phyloP scores from a whole-genome alignment of 2,888 invertebrate genomes.

The Netelia inedita region DNA sequence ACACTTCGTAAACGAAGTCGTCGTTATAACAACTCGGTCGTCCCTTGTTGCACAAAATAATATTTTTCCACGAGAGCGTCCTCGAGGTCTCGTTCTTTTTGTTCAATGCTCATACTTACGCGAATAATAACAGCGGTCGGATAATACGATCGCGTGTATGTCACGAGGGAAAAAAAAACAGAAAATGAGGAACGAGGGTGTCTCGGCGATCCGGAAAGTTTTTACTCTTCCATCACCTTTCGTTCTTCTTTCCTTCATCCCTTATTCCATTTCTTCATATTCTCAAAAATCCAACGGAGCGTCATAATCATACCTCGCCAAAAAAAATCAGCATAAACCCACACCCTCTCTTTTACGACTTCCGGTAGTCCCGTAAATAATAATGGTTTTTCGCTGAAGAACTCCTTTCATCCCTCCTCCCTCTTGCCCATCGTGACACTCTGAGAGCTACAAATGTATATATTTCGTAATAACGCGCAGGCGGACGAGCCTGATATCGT shows the following conservation, averaged over 20 bases:
- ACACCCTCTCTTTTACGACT: not conserved
- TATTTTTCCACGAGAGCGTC: not conserved
- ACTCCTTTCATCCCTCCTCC: conserved; percentile 26
- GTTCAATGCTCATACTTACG: not conserved
- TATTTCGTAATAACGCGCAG: conserved; percentile 28
- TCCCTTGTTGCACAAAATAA: not conserved
- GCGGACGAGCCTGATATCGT: conserved; percentile 39
- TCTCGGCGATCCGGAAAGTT: conserved; percentile 16
- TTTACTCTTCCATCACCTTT: conserved; percentile 16
- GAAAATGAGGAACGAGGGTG: not conserved
- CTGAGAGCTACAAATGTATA: not conserved
- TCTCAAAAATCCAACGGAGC: conserved; percentile 56
- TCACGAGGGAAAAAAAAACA: not conserved
- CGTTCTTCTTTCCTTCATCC: not conserved
- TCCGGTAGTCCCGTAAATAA: conserved; percentile 56
- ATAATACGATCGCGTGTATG: not conserved
- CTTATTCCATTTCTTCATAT: conserved; percentile 17
- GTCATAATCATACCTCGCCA: conserved; percentile 48
- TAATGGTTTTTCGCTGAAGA: conserved; percentile 39
- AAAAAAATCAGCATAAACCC: conserved; percentile 41
- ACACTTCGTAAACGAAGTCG: not conserved
- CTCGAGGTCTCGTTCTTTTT: not conserved
- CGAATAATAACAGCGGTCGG: not conserved
- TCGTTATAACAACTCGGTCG: not conserved
- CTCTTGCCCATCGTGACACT: not conserved